These are phyloP conservation scores for Laupala kohalensis DNA, from an alignment of 1,140 invertebrate genomes.

Conservation along the genomic window DNA sequence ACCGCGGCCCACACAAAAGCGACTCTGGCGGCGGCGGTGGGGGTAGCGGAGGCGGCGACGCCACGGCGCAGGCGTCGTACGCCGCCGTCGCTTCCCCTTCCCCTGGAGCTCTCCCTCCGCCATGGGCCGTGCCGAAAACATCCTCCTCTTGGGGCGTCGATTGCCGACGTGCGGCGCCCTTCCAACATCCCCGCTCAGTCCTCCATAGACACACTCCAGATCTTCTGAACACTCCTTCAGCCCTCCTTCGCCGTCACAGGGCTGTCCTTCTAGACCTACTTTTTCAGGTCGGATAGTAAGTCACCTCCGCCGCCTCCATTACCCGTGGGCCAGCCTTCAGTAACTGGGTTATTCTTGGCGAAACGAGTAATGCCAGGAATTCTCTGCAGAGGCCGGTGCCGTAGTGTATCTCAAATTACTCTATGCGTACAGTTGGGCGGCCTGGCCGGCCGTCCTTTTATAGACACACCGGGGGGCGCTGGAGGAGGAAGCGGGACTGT, in stretches of 20 bases:
- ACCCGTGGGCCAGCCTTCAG: background rate
- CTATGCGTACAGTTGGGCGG: conserved; percentile 1
- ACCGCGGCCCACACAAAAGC: conserved; percentile 27
- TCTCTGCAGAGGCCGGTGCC: conserved; percentile 4
- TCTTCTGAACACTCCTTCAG: too few species aligned
- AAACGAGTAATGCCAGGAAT: conserved; percentile 2
- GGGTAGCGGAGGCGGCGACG: too few species aligned
- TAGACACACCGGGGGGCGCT: conserved; percentile 14
- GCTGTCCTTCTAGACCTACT: too few species aligned
- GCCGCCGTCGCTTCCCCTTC: background rate
- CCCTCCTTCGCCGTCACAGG: background rate
- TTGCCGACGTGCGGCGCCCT: too few species aligned
- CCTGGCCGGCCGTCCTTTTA: conserved; percentile 14
- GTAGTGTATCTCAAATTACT: conserved; percentile 13
- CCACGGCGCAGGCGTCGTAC: conserved; percentile 21
- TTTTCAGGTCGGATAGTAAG: background rate
- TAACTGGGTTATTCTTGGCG: conserved; percentile 11
- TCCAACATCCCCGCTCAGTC: background rate
- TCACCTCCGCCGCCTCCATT: too few species aligned
- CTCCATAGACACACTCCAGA: too few species aligned
- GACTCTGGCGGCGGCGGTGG: background rate
- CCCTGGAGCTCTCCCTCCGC: too few species aligned
- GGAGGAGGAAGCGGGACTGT: conserved; percentile 1
- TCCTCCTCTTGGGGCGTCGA: too few species aligned
- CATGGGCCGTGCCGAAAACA: background rate